phyloP scores from a whole-genome alignment of 2,113 vertebrate genomes.

The Trochalopteron elliotii region DNA sequence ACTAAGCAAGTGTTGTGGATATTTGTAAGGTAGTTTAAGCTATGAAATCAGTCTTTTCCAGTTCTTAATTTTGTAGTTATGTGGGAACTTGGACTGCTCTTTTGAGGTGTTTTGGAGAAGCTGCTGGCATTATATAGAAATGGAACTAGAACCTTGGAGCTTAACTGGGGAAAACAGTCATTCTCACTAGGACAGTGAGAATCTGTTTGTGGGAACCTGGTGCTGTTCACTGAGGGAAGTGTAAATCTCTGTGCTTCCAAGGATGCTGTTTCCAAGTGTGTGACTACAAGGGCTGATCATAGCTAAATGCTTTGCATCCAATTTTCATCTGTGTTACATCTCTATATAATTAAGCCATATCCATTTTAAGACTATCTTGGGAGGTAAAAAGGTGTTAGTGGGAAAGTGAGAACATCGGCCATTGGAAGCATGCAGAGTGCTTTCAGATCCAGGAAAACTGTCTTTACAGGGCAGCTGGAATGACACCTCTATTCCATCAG shows the following conservation, averaged over 20 bases:
- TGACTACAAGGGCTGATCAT: background rate
- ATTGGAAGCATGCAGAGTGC: background rate
- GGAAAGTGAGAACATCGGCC: background rate
- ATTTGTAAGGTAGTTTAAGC: background rate
- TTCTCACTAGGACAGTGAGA: background rate
- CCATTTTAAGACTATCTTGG: background rate
- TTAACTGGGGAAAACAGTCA: accelerated
- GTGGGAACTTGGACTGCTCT: background rate
- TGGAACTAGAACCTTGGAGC: background rate
- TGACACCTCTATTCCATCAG: background rate
- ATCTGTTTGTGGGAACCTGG: accelerated
- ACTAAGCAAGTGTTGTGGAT: background rate
- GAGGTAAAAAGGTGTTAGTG: background rate
- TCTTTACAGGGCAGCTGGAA: background rate
- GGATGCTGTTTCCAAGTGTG: accelerated
- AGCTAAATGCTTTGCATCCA: background rate
- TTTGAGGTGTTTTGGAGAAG: background rate
- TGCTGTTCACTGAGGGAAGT: background rate
- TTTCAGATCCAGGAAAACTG: background rate
- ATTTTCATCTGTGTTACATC: background rate
- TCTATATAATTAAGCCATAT: background rate
- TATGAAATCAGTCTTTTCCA: background rate
- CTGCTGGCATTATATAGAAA: background rate
- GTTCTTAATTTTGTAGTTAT: background rate
- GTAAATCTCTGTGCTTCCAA: background rate